Conservation (phyloP, 2,888 invertebrate genomes). For the Erebia epiphron region DNA sequence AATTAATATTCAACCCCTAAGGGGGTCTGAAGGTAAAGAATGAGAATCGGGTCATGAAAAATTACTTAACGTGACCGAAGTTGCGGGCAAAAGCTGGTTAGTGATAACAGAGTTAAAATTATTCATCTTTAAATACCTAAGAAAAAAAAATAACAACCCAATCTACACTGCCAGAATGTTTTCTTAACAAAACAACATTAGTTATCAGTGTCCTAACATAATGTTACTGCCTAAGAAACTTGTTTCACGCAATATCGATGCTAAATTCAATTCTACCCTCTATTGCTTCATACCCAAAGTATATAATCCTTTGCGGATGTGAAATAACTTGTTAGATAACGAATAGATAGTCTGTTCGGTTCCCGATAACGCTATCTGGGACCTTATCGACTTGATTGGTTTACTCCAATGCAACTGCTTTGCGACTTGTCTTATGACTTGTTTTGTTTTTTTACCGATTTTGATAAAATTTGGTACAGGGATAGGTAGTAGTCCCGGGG, state of each 20-base stretch:
- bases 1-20: too few species aligned
- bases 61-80: too few species aligned
- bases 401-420: background rate
- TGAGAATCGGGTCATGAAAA: too few species aligned
- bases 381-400: background rate
- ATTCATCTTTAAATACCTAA: too few species aligned
- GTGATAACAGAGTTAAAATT: too few species aligned
- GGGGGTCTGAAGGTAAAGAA: too few species aligned
- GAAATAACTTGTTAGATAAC: background rate
- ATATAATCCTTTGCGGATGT: background rate
- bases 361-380: background rate
- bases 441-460: background rate
- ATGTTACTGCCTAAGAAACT: background rate
- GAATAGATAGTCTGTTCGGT: background rate
- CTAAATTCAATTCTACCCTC: background rate
- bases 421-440: background rate
- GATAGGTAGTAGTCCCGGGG: too few species aligned
- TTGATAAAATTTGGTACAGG: too few species aligned
- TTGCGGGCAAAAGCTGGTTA: too few species aligned
- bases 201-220: background rate
- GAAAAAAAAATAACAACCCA: too few species aligned
- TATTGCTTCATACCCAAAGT: background rate
- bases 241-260: background rate
- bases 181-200: background rate
- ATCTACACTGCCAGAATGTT: background rate